These are phyloP conservation scores for Spea multiplicata DNA, from an alignment of 2,113 vertebrate species.

Conservation along the genomic window DNA sequence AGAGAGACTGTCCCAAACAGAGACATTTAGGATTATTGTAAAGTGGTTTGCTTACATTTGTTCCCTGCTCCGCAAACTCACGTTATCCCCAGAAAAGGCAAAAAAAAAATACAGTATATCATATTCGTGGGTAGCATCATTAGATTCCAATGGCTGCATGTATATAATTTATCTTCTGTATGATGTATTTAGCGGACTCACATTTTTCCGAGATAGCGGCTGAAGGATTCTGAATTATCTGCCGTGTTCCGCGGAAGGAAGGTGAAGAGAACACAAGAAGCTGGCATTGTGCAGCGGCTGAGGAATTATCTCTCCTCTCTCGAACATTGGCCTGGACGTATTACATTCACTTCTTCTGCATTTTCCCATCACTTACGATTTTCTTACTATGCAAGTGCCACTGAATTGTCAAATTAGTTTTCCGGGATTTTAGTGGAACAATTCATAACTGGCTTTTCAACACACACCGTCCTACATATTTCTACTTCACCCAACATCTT, in stretches of 20 bases:
- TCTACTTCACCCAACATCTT: conserved; percentile 1
- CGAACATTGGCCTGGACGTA: conserved; percentile 25
- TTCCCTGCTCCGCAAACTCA: no score
- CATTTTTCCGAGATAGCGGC: no score
- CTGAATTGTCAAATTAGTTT: conserved; percentile 50
- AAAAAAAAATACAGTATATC: no score
- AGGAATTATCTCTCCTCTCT: not conserved
- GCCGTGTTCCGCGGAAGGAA: not conserved
- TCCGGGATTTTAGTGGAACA: conserved; percentile 15
- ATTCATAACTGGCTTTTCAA: conserved; percentile 11
- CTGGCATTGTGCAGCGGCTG: not conserved
- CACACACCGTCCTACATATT: not conserved
- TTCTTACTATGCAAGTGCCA: conserved; percentile 47
- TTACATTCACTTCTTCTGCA: conserved; percentile 34
- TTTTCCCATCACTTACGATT: conserved; percentile 30
- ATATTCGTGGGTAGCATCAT: no score
- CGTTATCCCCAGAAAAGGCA: no score
- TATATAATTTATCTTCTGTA: no score
- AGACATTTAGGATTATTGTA: no score
- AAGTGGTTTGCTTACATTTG: no score
- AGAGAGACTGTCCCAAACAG: no score
- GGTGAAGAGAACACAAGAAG: not conserved
- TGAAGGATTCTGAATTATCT: no score
- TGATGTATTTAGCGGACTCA: no score
- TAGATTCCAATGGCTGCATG: no score